phyloP scores from a whole-genome alignment of 2,113 vertebrate species.

The Heteronetta atricapilla region DNA sequence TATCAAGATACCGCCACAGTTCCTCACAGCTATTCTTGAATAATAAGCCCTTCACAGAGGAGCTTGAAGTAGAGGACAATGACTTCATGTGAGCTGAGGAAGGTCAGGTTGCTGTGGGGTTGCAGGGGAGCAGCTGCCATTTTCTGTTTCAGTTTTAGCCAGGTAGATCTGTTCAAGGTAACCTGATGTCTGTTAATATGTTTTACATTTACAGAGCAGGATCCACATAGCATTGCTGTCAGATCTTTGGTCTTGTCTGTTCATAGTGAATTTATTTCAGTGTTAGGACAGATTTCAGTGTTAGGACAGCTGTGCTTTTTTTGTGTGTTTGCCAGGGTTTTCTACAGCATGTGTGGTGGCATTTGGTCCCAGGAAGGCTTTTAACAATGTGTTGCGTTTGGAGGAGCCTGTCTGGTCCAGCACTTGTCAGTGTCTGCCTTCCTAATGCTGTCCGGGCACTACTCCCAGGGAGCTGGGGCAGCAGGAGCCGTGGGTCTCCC shows the following conservation, averaged over 20 bases:
- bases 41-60: background rate
- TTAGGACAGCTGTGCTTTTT: background rate
- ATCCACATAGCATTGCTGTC: background rate
- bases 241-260: background rate
- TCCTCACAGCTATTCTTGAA: background rate
- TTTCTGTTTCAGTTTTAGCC: background rate
- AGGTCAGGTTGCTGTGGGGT: background rate
- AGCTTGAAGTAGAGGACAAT: background rate
- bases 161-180: background rate
- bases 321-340: background rate
- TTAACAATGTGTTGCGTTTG: background rate
- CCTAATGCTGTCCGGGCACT: fast-evolving
- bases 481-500: background rate
- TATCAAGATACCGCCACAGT: background rate
- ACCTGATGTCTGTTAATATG: background rate
- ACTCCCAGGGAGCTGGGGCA: background rate
- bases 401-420: background rate
- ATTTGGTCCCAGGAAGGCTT: background rate
- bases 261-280: background rate
- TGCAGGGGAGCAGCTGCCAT: background rate
- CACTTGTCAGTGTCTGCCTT: background rate
- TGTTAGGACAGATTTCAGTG: background rate
- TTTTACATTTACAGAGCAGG: background rate
- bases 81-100: background rate
- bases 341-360: fast-evolving